These are phyloP conservation scores for Gobionotothen gibberifrons DNA, from an alignment of 2,797 vertebrate genomes.

Conservation along the genomic window DNA sequence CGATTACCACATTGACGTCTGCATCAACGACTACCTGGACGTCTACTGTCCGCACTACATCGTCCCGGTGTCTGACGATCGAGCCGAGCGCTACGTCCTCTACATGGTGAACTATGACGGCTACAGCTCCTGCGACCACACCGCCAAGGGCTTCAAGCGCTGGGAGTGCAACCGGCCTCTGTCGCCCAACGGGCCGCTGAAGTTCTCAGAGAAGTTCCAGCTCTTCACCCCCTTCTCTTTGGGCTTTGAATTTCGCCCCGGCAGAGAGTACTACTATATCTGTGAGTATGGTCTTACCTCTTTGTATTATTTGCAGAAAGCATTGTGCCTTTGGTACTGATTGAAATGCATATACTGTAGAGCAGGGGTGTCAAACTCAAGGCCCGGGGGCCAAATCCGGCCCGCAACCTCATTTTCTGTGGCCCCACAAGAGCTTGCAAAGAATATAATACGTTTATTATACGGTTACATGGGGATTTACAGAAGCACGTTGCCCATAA, in stretches of 20 bases:
- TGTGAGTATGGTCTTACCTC: conserved; percentile 64
- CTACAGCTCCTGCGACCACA: conserved; percentile 97
- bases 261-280: conserved; percentile 99
- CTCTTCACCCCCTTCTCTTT: conserved; percentile 98
- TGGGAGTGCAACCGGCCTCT: conserved; percentile 98
- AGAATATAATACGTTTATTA: too few relatives aligned
- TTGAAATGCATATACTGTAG: background rate
- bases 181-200: conserved; percentile 94
- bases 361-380: too few relatives aligned
- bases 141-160: conserved; percentile 97
- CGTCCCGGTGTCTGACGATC: conserved; percentile 90
- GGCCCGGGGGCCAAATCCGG: too few relatives aligned
- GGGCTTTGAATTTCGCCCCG: conserved; percentile 98
- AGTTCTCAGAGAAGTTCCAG: conserved; percentile 99
- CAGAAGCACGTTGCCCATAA: too few relatives aligned
- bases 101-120: conserved; percentile 99
- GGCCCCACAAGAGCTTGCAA: too few relatives aligned
- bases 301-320: background rate
- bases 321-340: background rate
- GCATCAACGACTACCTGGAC: conserved; percentile 98
- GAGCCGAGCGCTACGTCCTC: conserved; percentile 94
- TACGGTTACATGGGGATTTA: too few relatives aligned
- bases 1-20: conserved; percentile 97
- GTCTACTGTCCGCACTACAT: conserved; percentile 97
- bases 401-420: too few relatives aligned